These are phyloP conservation scores for Hirtodrosophila histrioides DNA, from an alignment of 2,888 invertebrate genomes.

Conservation along the genomic window DNA sequence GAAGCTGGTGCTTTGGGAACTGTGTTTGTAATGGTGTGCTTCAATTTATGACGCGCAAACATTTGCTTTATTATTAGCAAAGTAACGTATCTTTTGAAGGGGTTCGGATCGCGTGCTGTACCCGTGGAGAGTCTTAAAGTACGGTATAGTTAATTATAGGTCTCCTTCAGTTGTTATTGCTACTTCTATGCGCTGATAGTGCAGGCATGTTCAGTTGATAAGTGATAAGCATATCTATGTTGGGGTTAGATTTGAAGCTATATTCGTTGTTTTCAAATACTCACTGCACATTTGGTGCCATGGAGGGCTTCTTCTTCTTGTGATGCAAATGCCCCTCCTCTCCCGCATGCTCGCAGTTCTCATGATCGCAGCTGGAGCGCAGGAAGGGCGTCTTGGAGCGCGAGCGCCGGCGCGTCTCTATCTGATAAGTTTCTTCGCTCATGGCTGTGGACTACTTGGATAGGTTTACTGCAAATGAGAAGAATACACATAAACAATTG, in stretches of 20 bases:
- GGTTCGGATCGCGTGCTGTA: no score
- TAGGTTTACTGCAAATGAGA: conserved; percentile 38
- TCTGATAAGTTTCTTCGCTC: conserved; percentile 78
- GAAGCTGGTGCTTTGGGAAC: no score
- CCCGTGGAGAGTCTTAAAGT: no score
- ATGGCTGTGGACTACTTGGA: conserved; percentile 46
- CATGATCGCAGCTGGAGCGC: conserved; percentile 86
- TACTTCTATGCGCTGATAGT: not conserved
- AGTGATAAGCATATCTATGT: conserved; percentile 5
- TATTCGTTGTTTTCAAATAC: conserved; percentile 45
- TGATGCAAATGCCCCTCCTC: conserved; percentile 85
- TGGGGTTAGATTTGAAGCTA: not conserved
- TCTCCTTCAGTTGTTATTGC: no score
- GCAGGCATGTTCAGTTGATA: no score
- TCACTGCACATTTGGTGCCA: conserved; percentile 81
- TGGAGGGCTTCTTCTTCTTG: conserved; percentile 82
- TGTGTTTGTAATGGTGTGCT: conserved; percentile 1
- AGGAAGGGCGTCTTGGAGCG: conserved; percentile 89
- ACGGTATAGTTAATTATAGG: no score
- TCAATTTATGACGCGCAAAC: conserved; percentile 22
- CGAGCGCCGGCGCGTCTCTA: conserved; percentile 88
- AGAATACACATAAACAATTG: conserved; percentile 35
- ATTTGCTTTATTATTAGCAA: conserved; percentile 20
- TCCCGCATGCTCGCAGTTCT: conserved; percentile 86
- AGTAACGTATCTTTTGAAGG: conserved; percentile 19